Base-by-base conservation (phyloP, 2,113 vertebrate genomes). In the Lontra canadensis region DNA sequence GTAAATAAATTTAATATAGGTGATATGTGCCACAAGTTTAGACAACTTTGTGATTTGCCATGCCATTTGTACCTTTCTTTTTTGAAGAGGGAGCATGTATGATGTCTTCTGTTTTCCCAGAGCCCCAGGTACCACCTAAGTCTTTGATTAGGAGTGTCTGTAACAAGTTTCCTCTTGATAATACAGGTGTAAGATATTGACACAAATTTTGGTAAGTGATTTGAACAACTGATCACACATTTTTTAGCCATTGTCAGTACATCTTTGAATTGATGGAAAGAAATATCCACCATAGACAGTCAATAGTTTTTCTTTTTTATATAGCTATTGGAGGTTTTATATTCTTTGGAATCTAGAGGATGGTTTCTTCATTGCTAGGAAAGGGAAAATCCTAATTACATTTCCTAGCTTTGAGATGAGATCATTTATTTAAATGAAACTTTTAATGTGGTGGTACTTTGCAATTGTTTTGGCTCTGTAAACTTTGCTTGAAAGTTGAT, bases 351-450 rank as follows among this genome's bases (percentile, higher is more conserved):
- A 93, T 85, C 31, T 59, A 52, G 52, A 69, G 8, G 25, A 44
- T 79, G 18, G 55, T 96, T 96, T 97, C 55, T 71, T 94, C 69
- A 23, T 10, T 94, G 17, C 36, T 76, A 87, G 52, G 78, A 73
- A 80, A 97, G 65, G 25, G 61, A 95, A 92, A 95, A 89, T 52
- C 36, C 39, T 92, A 89, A 91, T 85, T 95, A 92, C 14, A 73
- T 81, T 89, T 96, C 21, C 94, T 88, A 88, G 23, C 25, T 67
- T 95, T 94, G 90, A 90, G 52, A 97, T 96, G 97, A 97, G 78
- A 91, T 98, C 78, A 96, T 82, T 96, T 81, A 84, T 93, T 92
- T 96, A 96, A 97, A 86, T 63, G 52, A 96, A 96, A 88, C 67
- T 36, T 85, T 94, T 82, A 97, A 85, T 85, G 63, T 85, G 87